A percentile compares a stretch with the other conserved stretches of the same genome.
Conservation (phyloP, 2,888 invertebrate species). For the Phorcus lineatus region DNA sequence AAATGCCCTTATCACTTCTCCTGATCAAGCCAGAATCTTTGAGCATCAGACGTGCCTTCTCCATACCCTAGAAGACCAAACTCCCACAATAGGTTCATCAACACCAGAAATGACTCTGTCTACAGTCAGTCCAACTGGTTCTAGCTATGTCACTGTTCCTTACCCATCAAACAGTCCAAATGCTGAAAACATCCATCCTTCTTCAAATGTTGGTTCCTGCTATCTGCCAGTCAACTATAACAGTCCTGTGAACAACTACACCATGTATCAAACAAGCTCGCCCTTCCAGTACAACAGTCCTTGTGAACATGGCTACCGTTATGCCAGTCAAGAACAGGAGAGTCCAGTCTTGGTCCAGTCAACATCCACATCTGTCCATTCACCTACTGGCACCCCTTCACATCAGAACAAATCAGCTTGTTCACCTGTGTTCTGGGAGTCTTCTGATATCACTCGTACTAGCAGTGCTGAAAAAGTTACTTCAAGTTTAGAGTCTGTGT, state of each 20-base stretch:
- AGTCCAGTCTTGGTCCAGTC: background rate
- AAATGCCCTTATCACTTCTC: slow-evolving; percentile 28
- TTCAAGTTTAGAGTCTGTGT: background rate
- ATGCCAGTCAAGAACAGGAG: background rate
- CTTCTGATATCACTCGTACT: background rate
- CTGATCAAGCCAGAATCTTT: slow-evolving; percentile 44
- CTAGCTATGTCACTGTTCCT: too few relatives aligned
- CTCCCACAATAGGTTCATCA: too few relatives aligned
- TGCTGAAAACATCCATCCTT: too few relatives aligned
- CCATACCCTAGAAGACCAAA: slow-evolving; percentile 1
- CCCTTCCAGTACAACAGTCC: too few relatives aligned
- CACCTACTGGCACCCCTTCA: background rate
- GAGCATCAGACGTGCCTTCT: slow-evolving; percentile 45
- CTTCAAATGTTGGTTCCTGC: background rate
- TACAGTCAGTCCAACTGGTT: too few relatives aligned
- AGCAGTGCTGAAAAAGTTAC: background rate
- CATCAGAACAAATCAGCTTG: background rate
- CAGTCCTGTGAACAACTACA: too few relatives aligned
- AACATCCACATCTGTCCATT: background rate
- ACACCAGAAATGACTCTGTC: too few relatives aligned
- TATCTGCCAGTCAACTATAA: too few relatives aligned
- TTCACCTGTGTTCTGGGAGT: background rate
- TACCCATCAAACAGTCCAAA: too few relatives aligned
- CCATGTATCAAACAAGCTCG: too few relatives aligned
- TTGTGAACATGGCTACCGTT: background rate